Conservation (phyloP, 2,113 vertebrate species). For the Manacus vitellinus region DNA sequence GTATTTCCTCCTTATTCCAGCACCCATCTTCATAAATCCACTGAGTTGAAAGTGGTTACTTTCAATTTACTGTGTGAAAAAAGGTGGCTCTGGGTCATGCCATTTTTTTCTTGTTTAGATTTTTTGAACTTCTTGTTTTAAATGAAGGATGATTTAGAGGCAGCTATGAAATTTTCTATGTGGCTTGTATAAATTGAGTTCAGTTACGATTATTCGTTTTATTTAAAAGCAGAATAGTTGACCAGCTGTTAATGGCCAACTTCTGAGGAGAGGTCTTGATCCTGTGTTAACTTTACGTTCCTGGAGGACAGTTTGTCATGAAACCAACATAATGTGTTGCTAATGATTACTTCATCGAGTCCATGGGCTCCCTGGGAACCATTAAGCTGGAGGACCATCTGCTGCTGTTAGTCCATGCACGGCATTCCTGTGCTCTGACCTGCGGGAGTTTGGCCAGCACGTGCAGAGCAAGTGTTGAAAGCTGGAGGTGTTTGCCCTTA, state of each 20-base stretch:
- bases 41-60: background rate
- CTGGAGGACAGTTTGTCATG: slow-evolving; percentile 28
- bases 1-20: background rate
- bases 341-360: background rate
- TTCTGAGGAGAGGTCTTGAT: slow-evolving; percentile 28
- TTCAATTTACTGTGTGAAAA: background rate
- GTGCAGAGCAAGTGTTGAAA: background rate
- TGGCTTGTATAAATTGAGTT: background rate
- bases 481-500: background rate
- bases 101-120: background rate
- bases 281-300: slow-evolving; percentile 19
- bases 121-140: slow-evolving; percentile 18
- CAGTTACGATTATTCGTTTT: background rate
- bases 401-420: background rate
- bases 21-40: background rate
- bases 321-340: slow-evolving; percentile 1
- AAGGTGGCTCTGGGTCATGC: background rate
- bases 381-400: background rate
- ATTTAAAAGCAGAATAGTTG: slow-evolving; percentile 14
- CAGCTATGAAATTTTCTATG: background rate
- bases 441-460: background rate
- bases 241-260: slow-evolving; percentile 23
- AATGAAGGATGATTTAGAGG: slow-evolving; percentile 23
- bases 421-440: background rate
- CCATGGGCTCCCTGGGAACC: background rate